phyloP scores from a whole-genome alignment of 1,140 invertebrate genomes.

The Ostrea edulis region DNA sequence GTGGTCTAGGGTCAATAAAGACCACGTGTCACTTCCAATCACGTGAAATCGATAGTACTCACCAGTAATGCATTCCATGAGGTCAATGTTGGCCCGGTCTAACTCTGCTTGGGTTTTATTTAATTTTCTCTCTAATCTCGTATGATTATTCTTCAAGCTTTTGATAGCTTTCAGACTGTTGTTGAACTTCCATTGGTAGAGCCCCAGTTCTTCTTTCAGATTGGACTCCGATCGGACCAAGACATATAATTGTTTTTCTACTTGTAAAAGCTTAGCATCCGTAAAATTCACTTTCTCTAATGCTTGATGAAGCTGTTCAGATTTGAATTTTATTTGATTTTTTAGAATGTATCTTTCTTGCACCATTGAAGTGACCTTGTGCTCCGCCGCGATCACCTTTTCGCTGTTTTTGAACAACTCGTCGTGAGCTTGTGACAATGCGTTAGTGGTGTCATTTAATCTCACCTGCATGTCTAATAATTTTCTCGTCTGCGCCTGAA shows the following conservation, averaged over 20 bases:
- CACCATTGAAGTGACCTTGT: constrained; percentile 61
- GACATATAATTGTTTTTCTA: constrained; percentile 61
- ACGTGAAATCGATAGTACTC: constrained; percentile 16
- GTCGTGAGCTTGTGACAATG: constrained; percentile 59
- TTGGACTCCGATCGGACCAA: constrained; percentile 68
- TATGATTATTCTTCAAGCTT: constrained; percentile 52
- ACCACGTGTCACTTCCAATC: too few relatives aligned
- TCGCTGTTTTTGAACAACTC: constrained; percentile 60
- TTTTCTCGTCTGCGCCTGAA: constrained; percentile 57
- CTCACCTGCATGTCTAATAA: constrained; percentile 60
- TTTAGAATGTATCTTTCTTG: constrained; percentile 67
- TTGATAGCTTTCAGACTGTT: constrained; percentile 47
- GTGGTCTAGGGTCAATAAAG: too few relatives aligned
- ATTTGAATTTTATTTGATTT: constrained; percentile 67
- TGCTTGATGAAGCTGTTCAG: constrained; percentile 56
- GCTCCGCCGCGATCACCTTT: constrained; percentile 64
- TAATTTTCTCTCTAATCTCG: constrained; percentile 51
- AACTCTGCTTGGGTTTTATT: constrained; percentile 49
- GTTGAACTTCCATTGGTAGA: constrained; percentile 59
- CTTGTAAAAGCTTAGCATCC: constrained; percentile 52
- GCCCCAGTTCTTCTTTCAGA: constrained; percentile 66
- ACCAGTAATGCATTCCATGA: constrained; percentile 69
- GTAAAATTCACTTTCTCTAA: constrained; percentile 51
- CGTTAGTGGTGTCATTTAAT: constrained; percentile 63
- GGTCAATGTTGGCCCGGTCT: constrained; percentile 61